Base-by-base conservation (phyloP, 2,888 invertebrate species). In the Ophioninae sp. region DNA sequence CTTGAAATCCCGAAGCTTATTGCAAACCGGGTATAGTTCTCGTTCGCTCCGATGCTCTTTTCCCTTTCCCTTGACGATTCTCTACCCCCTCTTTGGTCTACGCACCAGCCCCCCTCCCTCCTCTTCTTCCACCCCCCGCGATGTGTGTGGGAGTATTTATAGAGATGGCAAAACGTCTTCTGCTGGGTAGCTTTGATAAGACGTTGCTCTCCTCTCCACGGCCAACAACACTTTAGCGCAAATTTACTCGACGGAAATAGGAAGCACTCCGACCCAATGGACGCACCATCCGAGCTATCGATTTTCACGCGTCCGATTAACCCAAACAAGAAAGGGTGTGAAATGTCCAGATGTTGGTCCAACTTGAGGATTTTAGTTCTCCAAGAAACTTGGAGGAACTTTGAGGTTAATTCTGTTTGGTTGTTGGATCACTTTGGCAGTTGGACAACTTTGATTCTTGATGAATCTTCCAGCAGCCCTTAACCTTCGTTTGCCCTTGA, bases 41-140 rank as follows among this genome's bases (percentile, higher is more conserved):
- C 74, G 69, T 72, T 61, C 58, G 75, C 75, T n/a, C 6, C 69
- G 78, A 68, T 78, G 69, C 78, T 81, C 80, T 73, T 75, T 80
- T 81, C 78, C 83, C 80, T 81, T 76, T 78, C 75, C 78, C 78
- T 75, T 69, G 6, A 78, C 41, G 64, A 17, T 67, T n/a, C 39
- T 22, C 73, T 84, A 67, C 68, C 39, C 22, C 64, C 61, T 20
- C 37, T 68, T 39, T n/a, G n/a, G 72, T 41, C 8, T 6, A 20
- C 37, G 65, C 20, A 39, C 13, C 1, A 10, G 2, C 44, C 44
- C 44, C 44, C 13, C 39, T 8, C 39, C 7, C 39, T 39, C 7
- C 44, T 13, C 44, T 13, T 58, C 56, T 58, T 30, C 56, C 56
- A 17, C 10, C 30, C 17, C 56, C n/a, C 30, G 30, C 39, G 39